These are phyloP conservation scores for Mnemiopsis leidyi DNA, from an alignment of 37 sponge, comb jelly and placozoan genomes.

Conservation along the genomic window DNA sequence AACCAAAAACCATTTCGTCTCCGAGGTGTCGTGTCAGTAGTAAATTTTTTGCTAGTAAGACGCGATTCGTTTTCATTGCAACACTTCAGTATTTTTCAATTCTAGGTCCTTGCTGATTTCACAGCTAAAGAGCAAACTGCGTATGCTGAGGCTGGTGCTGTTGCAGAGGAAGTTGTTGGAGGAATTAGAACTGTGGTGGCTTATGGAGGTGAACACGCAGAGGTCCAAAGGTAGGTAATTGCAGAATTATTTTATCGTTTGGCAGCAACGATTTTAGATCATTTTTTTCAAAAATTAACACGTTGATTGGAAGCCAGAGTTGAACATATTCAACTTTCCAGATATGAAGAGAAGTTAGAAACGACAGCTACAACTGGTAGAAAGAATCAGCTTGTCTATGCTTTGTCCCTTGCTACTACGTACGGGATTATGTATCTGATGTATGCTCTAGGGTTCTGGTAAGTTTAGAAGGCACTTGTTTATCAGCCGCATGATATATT, in stretches of 20 bases:
- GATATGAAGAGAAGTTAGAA: background rate
- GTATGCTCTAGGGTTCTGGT: background rate
- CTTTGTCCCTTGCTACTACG: background rate
- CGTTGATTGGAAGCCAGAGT: background rate
- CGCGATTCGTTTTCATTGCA: too few species aligned
- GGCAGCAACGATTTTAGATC: too few species aligned
- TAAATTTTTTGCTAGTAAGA: too few species aligned
- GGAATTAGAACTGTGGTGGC: constrained; percentile 87
- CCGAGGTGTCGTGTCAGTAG: too few species aligned
- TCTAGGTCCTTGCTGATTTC: constrained; percentile 72
- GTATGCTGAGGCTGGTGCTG: constrained; percentile 85
- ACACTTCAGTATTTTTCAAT: too few species aligned
- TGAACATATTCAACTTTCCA: background rate
- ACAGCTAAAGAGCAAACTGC: constrained; percentile 78
- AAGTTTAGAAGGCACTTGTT: too few species aligned
- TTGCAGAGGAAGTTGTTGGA: constrained; percentile 84
- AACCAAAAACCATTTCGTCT: too few species aligned
- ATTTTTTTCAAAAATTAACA: too few species aligned
- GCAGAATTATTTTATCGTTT: too few species aligned
- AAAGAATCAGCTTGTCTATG: background rate
- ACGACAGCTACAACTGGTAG: background rate
- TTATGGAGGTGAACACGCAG: constrained; percentile 76
- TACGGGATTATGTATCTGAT: background rate
- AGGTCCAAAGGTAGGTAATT: background rate
- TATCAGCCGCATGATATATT: too few species aligned